phyloP scores from a whole-genome alignment of 53 echinoderm and acorn worm genomes.

The Glandiceps talaboti region DNA sequence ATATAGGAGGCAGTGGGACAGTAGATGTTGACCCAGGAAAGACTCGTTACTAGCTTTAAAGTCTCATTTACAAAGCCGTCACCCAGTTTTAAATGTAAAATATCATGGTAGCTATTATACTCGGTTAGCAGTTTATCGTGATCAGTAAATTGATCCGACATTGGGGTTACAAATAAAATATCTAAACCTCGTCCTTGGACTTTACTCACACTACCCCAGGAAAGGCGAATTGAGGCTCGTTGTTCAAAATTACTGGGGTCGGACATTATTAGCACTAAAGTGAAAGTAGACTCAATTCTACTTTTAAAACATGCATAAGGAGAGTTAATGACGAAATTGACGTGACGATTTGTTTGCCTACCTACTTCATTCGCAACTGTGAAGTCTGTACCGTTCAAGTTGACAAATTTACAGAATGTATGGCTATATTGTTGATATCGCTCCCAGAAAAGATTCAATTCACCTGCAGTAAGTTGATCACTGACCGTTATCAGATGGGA shows the following conservation, averaged over 20 bases:
- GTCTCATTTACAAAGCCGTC: constrained; percentile 3
- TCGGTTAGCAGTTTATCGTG: neutral
- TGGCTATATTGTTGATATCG: neutral
- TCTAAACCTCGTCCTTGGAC: neutral
- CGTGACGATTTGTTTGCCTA: neutral
- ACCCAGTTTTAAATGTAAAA: neutral
- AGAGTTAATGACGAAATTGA: neutral
- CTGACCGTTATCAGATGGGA: too few species aligned
- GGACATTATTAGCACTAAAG: neutral
- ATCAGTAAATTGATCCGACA: neutral
- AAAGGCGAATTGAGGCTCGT: neutral
- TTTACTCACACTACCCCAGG: neutral
- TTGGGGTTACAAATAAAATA: neutral
- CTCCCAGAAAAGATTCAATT: neutral
- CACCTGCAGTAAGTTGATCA: neutral
- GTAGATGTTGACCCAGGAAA: constrained; percentile 14
- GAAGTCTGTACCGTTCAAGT: neutral
- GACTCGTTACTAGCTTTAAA: constrained; percentile 13
- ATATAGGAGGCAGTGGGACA: constrained; percentile 11
- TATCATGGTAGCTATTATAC: neutral
- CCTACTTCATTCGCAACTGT: neutral
- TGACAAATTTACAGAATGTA: neutral
- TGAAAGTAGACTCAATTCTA: neutral
- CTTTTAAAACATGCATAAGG: neutral
- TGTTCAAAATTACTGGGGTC: neutral